Conservation (phyloP, 1,140 invertebrate species). For the Orius insidiosus region DNA sequence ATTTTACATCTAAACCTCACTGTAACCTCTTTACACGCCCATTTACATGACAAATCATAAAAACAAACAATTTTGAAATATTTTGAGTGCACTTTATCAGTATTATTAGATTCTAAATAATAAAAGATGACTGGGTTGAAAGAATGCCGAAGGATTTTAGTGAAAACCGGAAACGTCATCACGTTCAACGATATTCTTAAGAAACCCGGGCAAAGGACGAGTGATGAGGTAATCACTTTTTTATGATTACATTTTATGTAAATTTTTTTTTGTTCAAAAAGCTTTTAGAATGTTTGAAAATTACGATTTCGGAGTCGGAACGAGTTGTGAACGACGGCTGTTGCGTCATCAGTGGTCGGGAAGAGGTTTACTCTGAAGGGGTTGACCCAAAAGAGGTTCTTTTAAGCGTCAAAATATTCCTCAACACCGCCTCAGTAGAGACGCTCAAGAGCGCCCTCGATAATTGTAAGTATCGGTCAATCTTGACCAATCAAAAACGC, state of each 20-base stretch:
- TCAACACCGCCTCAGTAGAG: slow-evolving; percentile 27
- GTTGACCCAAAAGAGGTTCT: slow-evolving; percentile 36
- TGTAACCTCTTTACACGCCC: no score
- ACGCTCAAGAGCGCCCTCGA: slow-evolving; percentile 30
- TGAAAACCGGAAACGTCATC: slow-evolving; percentile 9
- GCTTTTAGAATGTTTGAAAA: slow-evolving; percentile 6
- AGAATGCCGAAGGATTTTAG: neutral
- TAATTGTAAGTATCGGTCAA: slow-evolving; percentile 32
- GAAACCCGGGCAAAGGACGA: neutral
- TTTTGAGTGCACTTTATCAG: no score
- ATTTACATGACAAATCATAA: no score
- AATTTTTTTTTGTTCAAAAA: neutral
- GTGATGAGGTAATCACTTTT: slow-evolving; percentile 1
- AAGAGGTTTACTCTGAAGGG: slow-evolving; percentile 18
- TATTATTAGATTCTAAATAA: no score
- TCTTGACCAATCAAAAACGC: no score
- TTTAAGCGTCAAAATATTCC: slow-evolving; percentile 38
- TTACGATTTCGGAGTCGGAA: neutral
- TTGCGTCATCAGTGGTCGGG: neutral
- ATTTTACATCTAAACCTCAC: no score
- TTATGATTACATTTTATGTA: neutral
- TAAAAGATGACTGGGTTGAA: no score
- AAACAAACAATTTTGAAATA: no score
- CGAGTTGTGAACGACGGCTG: neutral
- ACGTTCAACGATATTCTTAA: slow-evolving; percentile 2